These are phyloP conservation scores for Chorisops tibialis DNA, from an alignment of 2,888 invertebrate species.

Conservation along the genomic window DNA sequence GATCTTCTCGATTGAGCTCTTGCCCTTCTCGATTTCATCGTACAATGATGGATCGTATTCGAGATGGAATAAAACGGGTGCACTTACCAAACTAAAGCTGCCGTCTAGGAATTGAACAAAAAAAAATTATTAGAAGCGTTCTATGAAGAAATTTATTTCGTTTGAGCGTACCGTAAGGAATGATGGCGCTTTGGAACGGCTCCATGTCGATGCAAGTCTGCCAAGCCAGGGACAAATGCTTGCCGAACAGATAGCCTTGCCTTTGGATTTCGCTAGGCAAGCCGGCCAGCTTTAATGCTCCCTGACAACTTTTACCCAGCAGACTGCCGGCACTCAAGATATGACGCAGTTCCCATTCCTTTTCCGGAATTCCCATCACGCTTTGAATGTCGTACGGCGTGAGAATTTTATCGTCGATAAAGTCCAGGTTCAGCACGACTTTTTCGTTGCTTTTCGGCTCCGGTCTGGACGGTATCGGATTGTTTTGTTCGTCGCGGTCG, in stretches of 20 bases:
- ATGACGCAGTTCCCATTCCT: conserved; percentile 78
- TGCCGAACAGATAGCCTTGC: conserved; percentile 83
- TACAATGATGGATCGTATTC: conserved; percentile 69
- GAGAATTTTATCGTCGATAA: conserved; percentile 49
- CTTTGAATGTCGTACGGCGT: conserved; percentile 57
- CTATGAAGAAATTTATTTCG: conserved; percentile 37
- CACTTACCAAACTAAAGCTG: conserved; percentile 63
- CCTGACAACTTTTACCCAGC: conserved; percentile 76
- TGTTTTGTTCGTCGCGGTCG: conserved; percentile 79
- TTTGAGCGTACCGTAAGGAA: conserved; percentile 1
- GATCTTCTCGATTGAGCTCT: conserved; percentile 48
- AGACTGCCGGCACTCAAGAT: conserved; percentile 74
- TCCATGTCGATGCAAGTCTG: conserved; percentile 77
- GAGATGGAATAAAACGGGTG: conserved; percentile 79
- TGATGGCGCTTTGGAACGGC: conserved; percentile 55
- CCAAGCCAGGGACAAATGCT: conserved; percentile 86
- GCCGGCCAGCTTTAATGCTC: conserved; percentile 79
- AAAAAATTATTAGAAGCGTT: conserved; percentile 37
- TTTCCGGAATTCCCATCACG: conserved; percentile 62
- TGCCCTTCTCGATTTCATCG: conserved; percentile 51
- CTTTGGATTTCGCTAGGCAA: conserved; percentile 73
- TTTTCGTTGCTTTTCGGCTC: background rate
- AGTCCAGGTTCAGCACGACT: conserved; percentile 39
- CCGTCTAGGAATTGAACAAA: conserved; percentile 34
- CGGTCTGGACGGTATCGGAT: conserved; percentile 73